Evolutionary conservation across 2,113 vertebrate genomes (phyloP).

Genomic region (Bolborhynchus lineola): DNA sequence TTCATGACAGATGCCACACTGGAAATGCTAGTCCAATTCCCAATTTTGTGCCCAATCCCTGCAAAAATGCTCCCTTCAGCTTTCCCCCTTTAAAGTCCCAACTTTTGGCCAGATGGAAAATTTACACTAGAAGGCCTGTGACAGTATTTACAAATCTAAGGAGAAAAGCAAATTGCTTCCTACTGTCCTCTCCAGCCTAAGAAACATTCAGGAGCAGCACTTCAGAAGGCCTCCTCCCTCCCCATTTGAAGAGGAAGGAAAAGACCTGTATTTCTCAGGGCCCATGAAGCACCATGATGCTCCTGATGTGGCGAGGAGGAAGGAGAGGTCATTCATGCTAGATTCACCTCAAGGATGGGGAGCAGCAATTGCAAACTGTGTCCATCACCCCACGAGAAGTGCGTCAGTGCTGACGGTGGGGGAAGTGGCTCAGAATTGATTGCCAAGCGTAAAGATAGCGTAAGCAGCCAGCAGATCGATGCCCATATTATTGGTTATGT

Average conservation of each 20-base stretch:
- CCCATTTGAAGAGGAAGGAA: background rate
- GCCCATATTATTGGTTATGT: background rate
- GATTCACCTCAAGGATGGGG: background rate
- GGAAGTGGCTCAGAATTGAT: background rate
- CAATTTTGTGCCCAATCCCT: background rate
- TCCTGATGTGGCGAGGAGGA: fast-evolving
- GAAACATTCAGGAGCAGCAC: background rate
- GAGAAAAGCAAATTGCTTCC: background rate
- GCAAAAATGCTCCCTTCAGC: background rate
- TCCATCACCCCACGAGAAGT: background rate
- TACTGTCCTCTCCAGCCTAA: background rate
- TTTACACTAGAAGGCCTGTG: background rate
- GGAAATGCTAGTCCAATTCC: background rate
- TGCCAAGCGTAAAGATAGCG: background rate
- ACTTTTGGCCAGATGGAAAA: background rate
- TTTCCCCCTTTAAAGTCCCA: background rate
- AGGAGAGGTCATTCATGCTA: background rate
- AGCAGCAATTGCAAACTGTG: background rate
- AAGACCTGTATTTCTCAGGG: background rate
- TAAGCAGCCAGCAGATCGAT: background rate
- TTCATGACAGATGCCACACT: background rate
- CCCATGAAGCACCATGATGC: fast-evolving
- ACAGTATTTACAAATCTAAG: background rate
- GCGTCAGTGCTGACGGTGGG: background rate
- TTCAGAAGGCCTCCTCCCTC: background rate